Percentiles rank a stretch among this genome's conserved stretches.
phyloP scores from a whole-genome alignment of 2,888 invertebrate genomes.

The Antheraea assamensis region DNA sequence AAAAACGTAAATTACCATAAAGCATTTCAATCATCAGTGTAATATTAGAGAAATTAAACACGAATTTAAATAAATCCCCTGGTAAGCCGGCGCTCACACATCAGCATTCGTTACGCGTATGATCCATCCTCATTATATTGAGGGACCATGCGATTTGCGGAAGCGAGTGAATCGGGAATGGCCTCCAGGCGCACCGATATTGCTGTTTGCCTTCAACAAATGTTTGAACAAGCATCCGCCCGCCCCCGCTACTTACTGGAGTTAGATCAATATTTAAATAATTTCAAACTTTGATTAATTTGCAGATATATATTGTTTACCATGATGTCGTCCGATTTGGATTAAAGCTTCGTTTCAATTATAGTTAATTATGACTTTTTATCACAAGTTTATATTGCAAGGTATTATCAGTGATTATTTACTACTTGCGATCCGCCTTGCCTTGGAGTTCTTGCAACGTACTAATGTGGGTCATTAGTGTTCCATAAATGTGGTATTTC shows the following conservation, averaged over 20 bases:
- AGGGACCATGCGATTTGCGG: conserved; percentile 49
- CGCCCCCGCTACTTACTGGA: conserved; percentile 74
- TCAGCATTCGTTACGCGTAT: conserved; percentile 58
- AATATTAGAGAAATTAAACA: conserved; percentile 40
- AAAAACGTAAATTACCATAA: conserved; percentile 1
- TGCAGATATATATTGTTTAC: conserved; percentile 75
- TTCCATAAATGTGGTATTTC: too few relatives aligned
- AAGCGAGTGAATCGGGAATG: conserved; percentile 48
- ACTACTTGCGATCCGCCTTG: neutral
- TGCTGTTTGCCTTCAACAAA: conserved; percentile 75
- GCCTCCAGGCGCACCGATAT: conserved; percentile 74
- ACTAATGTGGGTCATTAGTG: too few relatives aligned
- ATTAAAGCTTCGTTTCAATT: conserved; percentile 13
- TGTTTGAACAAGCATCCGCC: conserved; percentile 57
- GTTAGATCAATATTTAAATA: conserved; percentile 81
- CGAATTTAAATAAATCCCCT: conserved; percentile 51
- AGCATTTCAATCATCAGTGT: conserved; percentile 18
- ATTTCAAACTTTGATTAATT: conserved; percentile 82
- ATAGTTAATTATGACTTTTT: neutral
- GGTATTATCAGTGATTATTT: neutral
- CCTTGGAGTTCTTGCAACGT: too few relatives aligned
- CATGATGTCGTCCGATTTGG: conserved; percentile 59
- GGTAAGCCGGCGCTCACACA: conserved; percentile 56
- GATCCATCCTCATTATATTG: conserved; percentile 73
- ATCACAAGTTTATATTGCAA: neutral